Evolutionary conservation across 1,140 invertebrate species (phyloP), one percentile per base, ranked within the genome.

Genomic region (Drosophila mauritiana): DNA sequence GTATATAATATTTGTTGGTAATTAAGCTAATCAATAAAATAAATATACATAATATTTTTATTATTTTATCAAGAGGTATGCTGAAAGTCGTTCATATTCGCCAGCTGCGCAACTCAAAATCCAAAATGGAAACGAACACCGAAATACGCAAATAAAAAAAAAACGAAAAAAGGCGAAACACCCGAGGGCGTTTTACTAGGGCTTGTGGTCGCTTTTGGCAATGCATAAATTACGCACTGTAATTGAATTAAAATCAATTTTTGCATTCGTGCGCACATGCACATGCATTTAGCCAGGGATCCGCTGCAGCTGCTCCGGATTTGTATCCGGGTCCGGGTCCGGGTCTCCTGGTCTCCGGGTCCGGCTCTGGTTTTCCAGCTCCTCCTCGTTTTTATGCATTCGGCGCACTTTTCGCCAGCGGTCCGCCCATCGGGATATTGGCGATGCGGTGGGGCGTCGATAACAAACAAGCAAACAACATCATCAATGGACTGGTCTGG

Each of bases 221-320:
- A 85, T 78, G 82, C 82, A 85, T 85, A 85, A 85, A 85, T 85
- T 85, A 85, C 74, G 65, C 74, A 81, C 82, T 68, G 65, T 86
- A 85, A 85, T 85, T 81, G 73, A 81, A 85, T 85, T 85, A 85
- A 81, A 85, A 86, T 59, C 82, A 85, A 86, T 85, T 85, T 85
- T 72, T 63, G 76, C 72, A 61, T 68, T 70, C 67, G 42, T 78
- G 56, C 75, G 39, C 64, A 73, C 31, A 22, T 22, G 20, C 20
- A 22, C 20, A 43, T 64, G 59, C 64, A 68, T 51, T 62, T 55
- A 49, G 52, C 64, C 31, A 20, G 39, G 72, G 54, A 59, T 58
- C 73, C 36, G 55, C 25, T 74, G 73, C 73, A 65, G 59, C 53
- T 76, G 54, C 72, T 75, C 31, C 58, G 72, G 46, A 31, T 36